Evolutionary conservation across 2,797 vertebrate genomes (phyloP), one percentile per base, ranked within the genome.

Genomic region (Halcyon badia): DNA sequence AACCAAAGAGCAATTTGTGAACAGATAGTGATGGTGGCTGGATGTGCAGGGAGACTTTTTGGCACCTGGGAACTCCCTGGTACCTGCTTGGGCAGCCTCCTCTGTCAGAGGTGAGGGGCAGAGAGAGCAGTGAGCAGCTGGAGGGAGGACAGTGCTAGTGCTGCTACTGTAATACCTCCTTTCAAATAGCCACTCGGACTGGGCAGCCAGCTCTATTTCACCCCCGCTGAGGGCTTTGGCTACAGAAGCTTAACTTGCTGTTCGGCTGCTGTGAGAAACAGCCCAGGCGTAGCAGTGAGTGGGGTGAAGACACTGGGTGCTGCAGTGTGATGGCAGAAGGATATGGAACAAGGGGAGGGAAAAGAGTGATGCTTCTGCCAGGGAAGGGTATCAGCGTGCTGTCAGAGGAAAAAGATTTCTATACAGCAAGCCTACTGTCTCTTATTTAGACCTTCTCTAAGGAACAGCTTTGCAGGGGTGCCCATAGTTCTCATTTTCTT

Each of bases 81-180:
- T 72, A 11, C 22, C 26, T 2, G 3, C 61, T 26, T 18, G 30
- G 31, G n/a, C 21, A 5, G 16, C 7, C 6, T 65, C 15, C 31
- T 72, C n/a, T 41, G 5, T 1, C 44, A 69, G 70, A 56, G 28
- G 22, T 2, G 3, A 44, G 39, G n/a, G 26, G 22, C 77, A 60
- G 33, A 41, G n/a, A n/a, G 11, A 91, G 18, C 41, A n/a, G 15
- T 0, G 1, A 48, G 9, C 35, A 25, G 42, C 16, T 26, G 48
- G 51, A 30, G 21, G 6, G 17, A 83, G 46, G 30, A 26, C 30
- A 30, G 54, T 9, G 41, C 25, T 42, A 10, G 6, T 26, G 7
- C 49, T 56, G 49, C 41, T 41, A 28, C 70, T 62, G 5, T 7
- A 26, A 28, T 11, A 8, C 11, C 35, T 68, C 18, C 42, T 68